Evolutionary conservation across 2,113 vertebrate genomes (phyloP).

Genomic region (Pituophis catenifer): DNA sequence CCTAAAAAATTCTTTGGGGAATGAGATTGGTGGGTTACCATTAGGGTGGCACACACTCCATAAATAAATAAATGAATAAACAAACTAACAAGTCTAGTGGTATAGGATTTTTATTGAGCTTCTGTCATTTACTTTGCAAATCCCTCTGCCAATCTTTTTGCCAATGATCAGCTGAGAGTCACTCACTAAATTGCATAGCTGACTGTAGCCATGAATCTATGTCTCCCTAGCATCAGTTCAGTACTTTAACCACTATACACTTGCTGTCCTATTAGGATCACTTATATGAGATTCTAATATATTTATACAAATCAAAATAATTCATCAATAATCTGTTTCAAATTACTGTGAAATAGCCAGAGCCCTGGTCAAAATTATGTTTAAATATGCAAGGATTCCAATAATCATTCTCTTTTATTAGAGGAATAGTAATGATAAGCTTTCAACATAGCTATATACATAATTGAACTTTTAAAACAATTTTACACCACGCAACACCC

Average conservation of each 20-base stretch:
- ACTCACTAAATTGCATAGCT: neutral
- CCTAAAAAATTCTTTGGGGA: neutral
- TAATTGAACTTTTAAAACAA: neutral
- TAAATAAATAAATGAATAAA: neutral
- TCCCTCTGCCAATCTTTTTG: neutral
- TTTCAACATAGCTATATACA: neutral
- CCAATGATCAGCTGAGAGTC: neutral
- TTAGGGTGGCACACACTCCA: neutral
- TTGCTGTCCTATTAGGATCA: neutral
- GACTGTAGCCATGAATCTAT: neutral
- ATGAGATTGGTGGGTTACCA: neutral
- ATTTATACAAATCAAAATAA: conserved; percentile 20
- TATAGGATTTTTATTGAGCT: neutral
- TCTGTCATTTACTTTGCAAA: neutral
- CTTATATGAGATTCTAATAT: neutral
- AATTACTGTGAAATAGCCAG: neutral
- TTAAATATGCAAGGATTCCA: neutral
- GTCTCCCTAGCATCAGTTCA: neutral
- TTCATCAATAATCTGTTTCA: conserved; percentile 24
- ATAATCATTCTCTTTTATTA: neutral
- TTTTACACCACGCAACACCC: neutral
- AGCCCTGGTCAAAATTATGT: neutral
- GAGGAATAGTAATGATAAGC: neutral
- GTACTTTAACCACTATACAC: neutral
- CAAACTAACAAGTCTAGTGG: neutral